These are phyloP conservation scores for Empis livida DNA, from an alignment of 2,888 invertebrate species.

Conservation along the genomic window DNA sequence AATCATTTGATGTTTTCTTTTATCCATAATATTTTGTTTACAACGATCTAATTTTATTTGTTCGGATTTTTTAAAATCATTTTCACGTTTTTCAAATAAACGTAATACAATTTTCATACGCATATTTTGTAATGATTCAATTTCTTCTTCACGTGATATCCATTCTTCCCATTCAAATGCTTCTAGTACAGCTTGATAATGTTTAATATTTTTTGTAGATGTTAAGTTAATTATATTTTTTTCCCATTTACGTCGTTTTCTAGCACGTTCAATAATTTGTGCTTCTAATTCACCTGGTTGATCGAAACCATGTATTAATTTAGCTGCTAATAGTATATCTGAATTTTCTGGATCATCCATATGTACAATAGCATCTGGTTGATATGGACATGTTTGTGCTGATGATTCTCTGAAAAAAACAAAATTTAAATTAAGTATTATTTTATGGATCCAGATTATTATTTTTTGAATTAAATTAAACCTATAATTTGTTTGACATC, in stretches of 20 bases:
- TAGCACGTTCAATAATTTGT: constrained; percentile 53
- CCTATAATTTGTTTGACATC: constrained; percentile 11
- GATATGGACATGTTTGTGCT: constrained; percentile 29
- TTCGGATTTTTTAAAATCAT: constrained; percentile 1
- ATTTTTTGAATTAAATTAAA: too few relatives aligned
- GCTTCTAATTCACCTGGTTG: constrained; percentile 30
- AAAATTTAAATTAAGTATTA: neutral
- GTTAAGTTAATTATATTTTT: constrained; percentile 43
- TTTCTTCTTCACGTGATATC: constrained; percentile 69
- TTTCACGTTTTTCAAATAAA: constrained; percentile 46
- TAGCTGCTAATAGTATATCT: constrained; percentile 27
- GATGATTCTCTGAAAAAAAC: constrained; percentile 33
- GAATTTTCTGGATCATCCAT: constrained; percentile 17
- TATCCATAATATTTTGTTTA: constrained; percentile 37
- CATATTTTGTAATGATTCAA: constrained; percentile 55
- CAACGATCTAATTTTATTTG: constrained; percentile 38
- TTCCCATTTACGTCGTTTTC: constrained; percentile 52
- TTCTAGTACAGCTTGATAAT: constrained; percentile 50
- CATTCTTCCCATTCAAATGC: constrained; percentile 76
- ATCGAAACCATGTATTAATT: constrained; percentile 20
- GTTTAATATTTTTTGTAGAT: constrained; percentile 42
- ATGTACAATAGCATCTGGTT: constrained; percentile 21
- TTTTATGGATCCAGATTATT: too few relatives aligned
- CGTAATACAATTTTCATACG: constrained; percentile 41
- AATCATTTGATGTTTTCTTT: constrained; percentile 43